Evolutionary conservation across 92 coral and sea anemone genomes (phyloP), one percentile per base, ranked within the genome.

Genomic region (Zoanthus sociatus): DNA sequence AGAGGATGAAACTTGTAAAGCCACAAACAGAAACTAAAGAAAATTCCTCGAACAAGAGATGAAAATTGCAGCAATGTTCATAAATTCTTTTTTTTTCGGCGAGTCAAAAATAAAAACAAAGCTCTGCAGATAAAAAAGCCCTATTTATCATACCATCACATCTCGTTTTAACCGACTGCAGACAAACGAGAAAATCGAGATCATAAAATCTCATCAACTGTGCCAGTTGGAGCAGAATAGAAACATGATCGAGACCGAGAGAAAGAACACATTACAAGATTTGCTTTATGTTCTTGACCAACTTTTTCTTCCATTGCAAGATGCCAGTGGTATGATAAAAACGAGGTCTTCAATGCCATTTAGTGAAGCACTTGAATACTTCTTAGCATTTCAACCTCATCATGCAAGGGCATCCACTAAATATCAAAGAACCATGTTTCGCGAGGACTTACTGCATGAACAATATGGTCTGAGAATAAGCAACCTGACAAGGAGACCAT

Each of bases 231-330:
- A 81, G 87, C 78, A 74, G 78, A 74, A 74, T 32, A 74, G 78
- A 74, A 74, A 55, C 78, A 74, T 45, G 13, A 74, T 46, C 60
- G 78, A 45, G 78, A 73, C 17, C 18, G 55, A 84, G 78, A 84
- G 69, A 8, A 84, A 84, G 88, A 76, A 84, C 88, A 84, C 42
- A 32, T 84, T 84, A 48, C 81, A 84, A 84, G 88, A 82, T 84
- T 78, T 84, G 56, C 88, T 84, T 21, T 84, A 73, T 84, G 88
- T 84, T 67, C 60, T 82, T 16, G 86, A 82, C 67, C 86, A 82
- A 82, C 76, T 17, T 30, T 61, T 54, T 53, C 84, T 82, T 17
- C 86, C 17, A 72, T 58, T 82, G 86, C 31, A 82, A 67, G 76
- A 82, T 67, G 16, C 77, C 86, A 82, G 63, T 82, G 76, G 76